Evolutionary conservation across 2,113 vertebrate genomes (phyloP).

Genomic region (Sebastes fasciatus): DNA sequence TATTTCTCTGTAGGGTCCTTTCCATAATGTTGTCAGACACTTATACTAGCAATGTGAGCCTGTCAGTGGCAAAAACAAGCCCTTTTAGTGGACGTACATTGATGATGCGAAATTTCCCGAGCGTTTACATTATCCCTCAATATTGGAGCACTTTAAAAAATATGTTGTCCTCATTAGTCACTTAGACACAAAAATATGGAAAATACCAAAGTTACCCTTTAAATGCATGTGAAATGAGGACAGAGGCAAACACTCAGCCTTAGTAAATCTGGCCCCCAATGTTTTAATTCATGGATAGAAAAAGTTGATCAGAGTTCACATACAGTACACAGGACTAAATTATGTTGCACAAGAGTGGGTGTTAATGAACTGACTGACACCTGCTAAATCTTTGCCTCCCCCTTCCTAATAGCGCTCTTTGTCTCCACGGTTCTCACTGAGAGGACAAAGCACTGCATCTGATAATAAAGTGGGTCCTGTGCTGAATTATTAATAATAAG

Average conservation of each 20-base stretch:
- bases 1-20: background rate
- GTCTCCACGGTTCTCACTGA: constrained; percentile 10
- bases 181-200: background rate
- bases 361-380: constrained; percentile 15
- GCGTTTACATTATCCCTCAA: background rate
- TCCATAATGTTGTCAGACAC: too few relatives aligned
- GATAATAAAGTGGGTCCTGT: constrained; percentile 59
- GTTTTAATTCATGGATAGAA: background rate
- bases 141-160: too few relatives aligned
- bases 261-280: background rate
- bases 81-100: background rate
- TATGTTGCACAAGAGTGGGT: background rate
- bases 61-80: too few relatives aligned
- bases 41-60: too few relatives aligned
- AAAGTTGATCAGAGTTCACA: background rate
- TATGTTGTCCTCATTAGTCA: background rate
- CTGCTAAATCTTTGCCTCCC: constrained; percentile 9
- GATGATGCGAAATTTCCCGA: background rate
- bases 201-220: background rate
- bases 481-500: constrained; percentile 77
- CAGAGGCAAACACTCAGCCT: background rate
- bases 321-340: background rate
- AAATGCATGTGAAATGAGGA: background rate
- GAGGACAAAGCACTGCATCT: constrained; percentile 49
- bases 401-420: background rate